Conservation (phyloP, 1,140 invertebrate species). For the Holotrichia oblita region DNA sequence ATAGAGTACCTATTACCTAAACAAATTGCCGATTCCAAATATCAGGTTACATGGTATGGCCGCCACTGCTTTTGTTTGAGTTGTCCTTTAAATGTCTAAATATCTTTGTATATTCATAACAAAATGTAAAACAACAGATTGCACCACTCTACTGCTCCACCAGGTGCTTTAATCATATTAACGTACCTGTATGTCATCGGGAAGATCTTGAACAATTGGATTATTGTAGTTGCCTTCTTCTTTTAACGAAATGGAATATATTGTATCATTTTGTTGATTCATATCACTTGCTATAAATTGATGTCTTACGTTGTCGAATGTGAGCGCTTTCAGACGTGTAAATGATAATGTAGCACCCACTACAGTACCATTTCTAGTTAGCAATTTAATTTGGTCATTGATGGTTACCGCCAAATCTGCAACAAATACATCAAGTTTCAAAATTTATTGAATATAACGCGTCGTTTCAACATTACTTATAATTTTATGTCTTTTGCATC, state of each 20-base stretch:
- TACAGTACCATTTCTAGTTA: slow-evolving; percentile 65
- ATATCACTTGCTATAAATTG: slow-evolving; percentile 72
- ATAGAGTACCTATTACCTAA: no score
- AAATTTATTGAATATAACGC: no score
- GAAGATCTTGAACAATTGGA: slow-evolving; percentile 55
- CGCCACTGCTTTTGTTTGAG: no score
- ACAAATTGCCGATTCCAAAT: no score
- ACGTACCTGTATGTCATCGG: slow-evolving; percentile 56
- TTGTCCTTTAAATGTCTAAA: no score
- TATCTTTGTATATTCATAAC: no score
- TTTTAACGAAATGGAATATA: slow-evolving; percentile 68
- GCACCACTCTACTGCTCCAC: no score
- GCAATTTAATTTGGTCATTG: slow-evolving; percentile 71
- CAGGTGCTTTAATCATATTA: slow-evolving; percentile 29
- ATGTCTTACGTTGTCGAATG: slow-evolving; percentile 72
- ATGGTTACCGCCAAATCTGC: slow-evolving; percentile 75
- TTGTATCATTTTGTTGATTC: slow-evolving; percentile 69
- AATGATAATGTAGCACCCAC: slow-evolving; percentile 64
- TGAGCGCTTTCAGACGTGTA: slow-evolving; percentile 67
- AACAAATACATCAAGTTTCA: slow-evolving; percentile 63
- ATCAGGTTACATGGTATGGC: no score
- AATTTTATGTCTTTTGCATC: not conserved
- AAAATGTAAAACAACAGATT: no score
- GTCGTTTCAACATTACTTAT: no score
- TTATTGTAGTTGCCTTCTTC: slow-evolving; percentile 49